Percentiles rank a stretch among this genome's conserved stretches.
These are phyloP conservation scores for Odontamblyopus lacepedii DNA, from an alignment of 2,797 vertebrate species.

Conservation along the genomic window DNA sequence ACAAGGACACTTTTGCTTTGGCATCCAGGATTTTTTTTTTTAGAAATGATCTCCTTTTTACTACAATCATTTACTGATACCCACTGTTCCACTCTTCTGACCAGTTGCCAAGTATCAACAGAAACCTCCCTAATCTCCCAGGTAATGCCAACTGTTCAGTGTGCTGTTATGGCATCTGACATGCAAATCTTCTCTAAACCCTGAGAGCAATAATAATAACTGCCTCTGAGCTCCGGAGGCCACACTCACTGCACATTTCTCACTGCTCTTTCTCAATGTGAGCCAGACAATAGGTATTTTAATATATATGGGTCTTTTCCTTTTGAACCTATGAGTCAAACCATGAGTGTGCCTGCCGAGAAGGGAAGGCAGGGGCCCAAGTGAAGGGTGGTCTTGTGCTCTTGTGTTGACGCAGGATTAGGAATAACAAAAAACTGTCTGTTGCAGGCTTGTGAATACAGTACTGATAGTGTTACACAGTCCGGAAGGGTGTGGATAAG, in stretches of 20 bases:
- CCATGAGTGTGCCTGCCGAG: conserved; percentile 71
- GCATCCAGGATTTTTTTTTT: too few relatives aligned
- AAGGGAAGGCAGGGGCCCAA: conserved; percentile 66
- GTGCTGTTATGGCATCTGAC: conserved; percentile 27
- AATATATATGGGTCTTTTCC: conserved; percentile 62
- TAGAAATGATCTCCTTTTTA: not conserved
- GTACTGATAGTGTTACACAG: conserved; percentile 45
- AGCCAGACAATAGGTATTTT: conserved; percentile 69
- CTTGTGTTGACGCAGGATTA: conserved; percentile 41
- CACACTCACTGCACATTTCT: conserved; percentile 38
- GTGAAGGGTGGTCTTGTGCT: conserved; percentile 66
- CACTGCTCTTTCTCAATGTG: conserved; percentile 50
- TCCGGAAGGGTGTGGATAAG: conserved; percentile 30
- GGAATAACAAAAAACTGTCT: conserved; percentile 44
- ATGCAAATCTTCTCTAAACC: conserved; percentile 25
- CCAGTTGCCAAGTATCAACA: conserved; percentile 17
- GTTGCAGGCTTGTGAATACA: conserved; percentile 47
- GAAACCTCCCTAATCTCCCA: conserved; percentile 17
- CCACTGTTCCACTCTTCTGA: not conserved
- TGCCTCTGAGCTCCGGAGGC: conserved; percentile 1
- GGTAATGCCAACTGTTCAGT: conserved; percentile 21
- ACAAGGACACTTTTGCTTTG: conserved; percentile 12
- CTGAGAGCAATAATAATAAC: conserved; percentile 6
- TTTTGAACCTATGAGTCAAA: conserved; percentile 64
- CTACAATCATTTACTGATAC: conserved; percentile 7